Conservation (phyloP, 2,888 invertebrate genomes). For the Mycalesis mineus region DNA sequence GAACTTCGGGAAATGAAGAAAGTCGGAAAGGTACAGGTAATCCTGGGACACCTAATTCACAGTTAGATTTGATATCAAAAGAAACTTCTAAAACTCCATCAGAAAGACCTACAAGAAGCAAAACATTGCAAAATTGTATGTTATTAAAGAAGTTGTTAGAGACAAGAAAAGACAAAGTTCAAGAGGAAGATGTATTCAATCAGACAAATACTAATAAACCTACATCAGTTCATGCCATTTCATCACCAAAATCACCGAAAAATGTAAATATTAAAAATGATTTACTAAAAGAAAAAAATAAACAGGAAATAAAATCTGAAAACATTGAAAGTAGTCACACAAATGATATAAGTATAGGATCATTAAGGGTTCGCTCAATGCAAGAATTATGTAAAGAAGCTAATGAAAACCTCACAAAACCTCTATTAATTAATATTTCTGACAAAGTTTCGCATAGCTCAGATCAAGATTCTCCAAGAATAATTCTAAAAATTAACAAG, state of each 20-base stretch:
- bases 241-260: conserved; percentile 20
- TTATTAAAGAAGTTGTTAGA: conserved; percentile 66
- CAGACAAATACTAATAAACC: conserved; percentile 39
- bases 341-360: conserved; percentile 23
- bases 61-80: conserved; percentile 18
- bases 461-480: conserved; percentile 76
- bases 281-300: conserved; percentile 21
- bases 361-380: conserved; percentile 38
- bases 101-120: conserved; percentile 22
- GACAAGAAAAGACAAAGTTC: conserved; percentile 52
- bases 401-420: conserved; percentile 58
- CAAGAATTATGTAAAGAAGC: conserved; percentile 49
- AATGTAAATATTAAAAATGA: conserved; percentile 21
- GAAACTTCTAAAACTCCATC: conserved; percentile 9
- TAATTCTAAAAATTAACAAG: conserved; percentile 82
- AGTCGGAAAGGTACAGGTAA: conserved; percentile 4
- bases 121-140: conserved; percentile 55
- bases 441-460: conserved; percentile 60
- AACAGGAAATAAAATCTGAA: conserved; percentile 18
- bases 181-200: conserved; percentile 41
- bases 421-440: conserved; percentile 69
- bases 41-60: conserved; percentile 10
- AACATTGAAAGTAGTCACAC: conserved; percentile 33
- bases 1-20: conserved; percentile 8
- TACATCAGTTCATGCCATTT: conserved; percentile 27